Conservation (phyloP, 2,888 invertebrate genomes). For the Peribatodes rhomboidaria region DNA sequence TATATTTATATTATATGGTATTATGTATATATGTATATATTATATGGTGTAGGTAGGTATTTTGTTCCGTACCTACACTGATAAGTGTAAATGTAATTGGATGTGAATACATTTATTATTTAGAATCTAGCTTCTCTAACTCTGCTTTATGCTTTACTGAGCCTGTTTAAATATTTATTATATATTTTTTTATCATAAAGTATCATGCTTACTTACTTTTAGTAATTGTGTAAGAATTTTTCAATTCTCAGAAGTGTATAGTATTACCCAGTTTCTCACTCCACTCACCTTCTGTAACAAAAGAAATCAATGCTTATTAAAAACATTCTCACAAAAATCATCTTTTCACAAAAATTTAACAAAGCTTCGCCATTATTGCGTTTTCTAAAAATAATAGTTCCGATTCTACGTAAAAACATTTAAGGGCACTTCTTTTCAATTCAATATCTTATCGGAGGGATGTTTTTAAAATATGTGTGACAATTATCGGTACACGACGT, state of each 20-base stretch:
- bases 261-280: constrained; percentile 3
- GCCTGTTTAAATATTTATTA: no score
- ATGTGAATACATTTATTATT: no score
- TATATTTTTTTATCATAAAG: no score
- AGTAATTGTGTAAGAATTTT: no score
- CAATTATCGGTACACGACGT: constrained; percentile 86
- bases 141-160: no score
- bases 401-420: constrained; percentile 45
- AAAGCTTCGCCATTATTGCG: constrained; percentile 21
- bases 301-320: constrained; percentile 61
- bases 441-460: constrained; percentile 61
- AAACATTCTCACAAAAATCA: constrained; percentile 63
- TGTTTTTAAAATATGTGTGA: constrained; percentile 85
- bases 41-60: no score
- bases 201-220: not conserved
- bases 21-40: no score
- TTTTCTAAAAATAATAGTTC: constrained; percentile 61
- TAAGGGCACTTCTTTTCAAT: constrained; percentile 41
- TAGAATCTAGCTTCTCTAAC: no score
- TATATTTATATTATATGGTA: no score
- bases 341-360: constrained; percentile 31
- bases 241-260: not conserved
- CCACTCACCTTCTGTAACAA: constrained; percentile 85
- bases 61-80: no score
- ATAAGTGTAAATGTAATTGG: no score